Base-by-base conservation (phyloP, 1,140 invertebrate genomes). In the Phortica variegata region DNA sequence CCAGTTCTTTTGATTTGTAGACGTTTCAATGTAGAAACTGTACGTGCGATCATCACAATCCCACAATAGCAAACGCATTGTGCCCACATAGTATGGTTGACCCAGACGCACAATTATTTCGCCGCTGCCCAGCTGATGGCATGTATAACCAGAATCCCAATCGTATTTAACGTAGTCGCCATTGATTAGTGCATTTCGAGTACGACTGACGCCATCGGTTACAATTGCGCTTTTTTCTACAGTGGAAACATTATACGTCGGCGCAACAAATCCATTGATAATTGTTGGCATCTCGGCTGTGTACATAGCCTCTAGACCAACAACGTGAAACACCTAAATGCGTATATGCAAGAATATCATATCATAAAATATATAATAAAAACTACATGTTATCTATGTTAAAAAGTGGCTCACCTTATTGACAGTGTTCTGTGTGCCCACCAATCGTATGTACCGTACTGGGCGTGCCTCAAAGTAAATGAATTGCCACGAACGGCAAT, bases 141-240 rank as follows among this genome's bases (percentile, higher is more conserved):
- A 98, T 2, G 95, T 98, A 77, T 98, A 99, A 38, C 97, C 72
- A 3, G 88, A 92, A 77, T 99, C 95, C 95, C 95, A 98, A 81
- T 98, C 94, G 78, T 99, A 99, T 75, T 91, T 87, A 55, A 87
- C 84, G 20, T 84, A 92, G 66, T 98, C 91, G 3, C 95, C 95
- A 83, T 99, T 97, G 45, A 99, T 83, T 7, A 99, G 81, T n/a
- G 93, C 89, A 82, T 98, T 96, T 41, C 95, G 82, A 39, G 87
- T 89, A 39, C 94, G 84, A 70, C 93, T 87, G 31, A 88, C 95
- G 34, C 97, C 97, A 81, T 99, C 96, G 15, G 93, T 89, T 38
- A 99, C 96, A 68, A 85, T 87, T 6, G 96, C 95, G 78, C 89
- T 91, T 57, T 86, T 82, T 41, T 87, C 83, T 43, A 93, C 84